Percentiles rank a stretch among this genome's conserved stretches.
These are phyloP conservation scores for Oxytorus armatus DNA, from an alignment of 2,888 invertebrate species.

Conservation along the genomic window DNA sequence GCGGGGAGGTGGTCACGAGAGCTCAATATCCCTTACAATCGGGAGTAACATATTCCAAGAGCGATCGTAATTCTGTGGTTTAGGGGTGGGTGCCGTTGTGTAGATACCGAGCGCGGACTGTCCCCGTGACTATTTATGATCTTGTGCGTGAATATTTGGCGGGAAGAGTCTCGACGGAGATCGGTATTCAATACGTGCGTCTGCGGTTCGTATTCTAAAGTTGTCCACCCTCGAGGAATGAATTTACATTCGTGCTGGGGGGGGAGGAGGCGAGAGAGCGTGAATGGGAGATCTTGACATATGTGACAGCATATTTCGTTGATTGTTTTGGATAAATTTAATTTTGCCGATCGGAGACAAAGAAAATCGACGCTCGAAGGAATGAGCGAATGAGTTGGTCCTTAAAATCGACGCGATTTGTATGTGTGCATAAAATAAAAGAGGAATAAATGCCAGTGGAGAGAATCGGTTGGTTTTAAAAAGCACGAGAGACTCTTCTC, in stretches of 20 bases:
- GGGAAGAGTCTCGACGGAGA: slow-evolving; percentile 12
- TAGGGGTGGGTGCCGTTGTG: slow-evolving; percentile 32
- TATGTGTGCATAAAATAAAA: slow-evolving; percentile 1
- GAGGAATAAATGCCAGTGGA: slow-evolving; percentile 8
- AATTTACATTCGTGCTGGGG: slow-evolving; percentile 25
- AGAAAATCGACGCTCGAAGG: neutral
- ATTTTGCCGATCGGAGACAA: slow-evolving; percentile 19
- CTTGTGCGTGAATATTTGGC: slow-evolving; percentile 45
- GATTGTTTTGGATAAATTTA: slow-evolving; percentile 43
- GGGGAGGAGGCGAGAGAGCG: neutral
- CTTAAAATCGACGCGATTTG: neutral
- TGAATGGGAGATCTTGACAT: slow-evolving; percentile 21
- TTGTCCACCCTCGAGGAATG: slow-evolving; percentile 49
- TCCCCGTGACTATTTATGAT: slow-evolving; percentile 57
- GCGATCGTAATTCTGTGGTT: slow-evolving; percentile 63
- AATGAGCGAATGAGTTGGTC: slow-evolving; percentile 9
- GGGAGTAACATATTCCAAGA: slow-evolving; percentile 66
- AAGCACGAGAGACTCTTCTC: slow-evolving; percentile 27
- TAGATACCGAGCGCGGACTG: slow-evolving; percentile 56
- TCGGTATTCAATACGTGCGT: neutral
- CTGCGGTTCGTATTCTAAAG: slow-evolving; percentile 25
- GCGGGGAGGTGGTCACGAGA: slow-evolving; percentile 17
- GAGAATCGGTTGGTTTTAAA: slow-evolving; percentile 49
- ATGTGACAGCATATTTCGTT: slow-evolving; percentile 25
- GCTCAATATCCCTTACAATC: slow-evolving; percentile 32